phyloP scores from a whole-genome alignment of 1,140 invertebrate genomes.

The Zaprionus davidi region DNA sequence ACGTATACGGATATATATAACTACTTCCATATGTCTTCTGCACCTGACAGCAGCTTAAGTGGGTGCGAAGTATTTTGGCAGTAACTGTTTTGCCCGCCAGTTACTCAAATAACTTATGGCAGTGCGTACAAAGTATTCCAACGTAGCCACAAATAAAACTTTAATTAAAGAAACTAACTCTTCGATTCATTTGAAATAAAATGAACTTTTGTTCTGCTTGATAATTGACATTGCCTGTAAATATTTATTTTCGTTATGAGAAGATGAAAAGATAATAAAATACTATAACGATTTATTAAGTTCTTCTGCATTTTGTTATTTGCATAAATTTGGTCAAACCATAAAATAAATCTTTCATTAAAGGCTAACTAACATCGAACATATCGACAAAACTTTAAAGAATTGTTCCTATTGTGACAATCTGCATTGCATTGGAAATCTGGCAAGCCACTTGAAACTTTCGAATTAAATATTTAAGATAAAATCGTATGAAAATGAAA shows the following conservation, averaged over 20 bases:
- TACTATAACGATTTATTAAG: background rate
- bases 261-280: background rate
- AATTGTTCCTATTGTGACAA: too few species aligned
- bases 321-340: too few species aligned
- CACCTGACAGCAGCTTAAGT: slow-evolving; percentile 43
- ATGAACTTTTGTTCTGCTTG: background rate
- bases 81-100: slow-evolving; percentile 22
- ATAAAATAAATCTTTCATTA: background rate
- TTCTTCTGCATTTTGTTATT: too few species aligned
- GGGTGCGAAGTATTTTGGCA: slow-evolving; percentile 44
- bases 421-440: too few species aligned
- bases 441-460: too few species aligned
- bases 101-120: slow-evolving; percentile 28
- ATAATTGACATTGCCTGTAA: background rate
- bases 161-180: background rate
- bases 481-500: too few species aligned
- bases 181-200: background rate
- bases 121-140: slow-evolving; percentile 8
- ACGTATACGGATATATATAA: background rate
- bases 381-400: too few species aligned
- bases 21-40: slow-evolving; percentile 18
- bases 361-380: background rate
- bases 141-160: background rate
- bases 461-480: too few species aligned
- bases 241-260: background rate